Base-by-base conservation (phyloP, 2,888 invertebrate species). In the Ptilodon capucinus region DNA sequence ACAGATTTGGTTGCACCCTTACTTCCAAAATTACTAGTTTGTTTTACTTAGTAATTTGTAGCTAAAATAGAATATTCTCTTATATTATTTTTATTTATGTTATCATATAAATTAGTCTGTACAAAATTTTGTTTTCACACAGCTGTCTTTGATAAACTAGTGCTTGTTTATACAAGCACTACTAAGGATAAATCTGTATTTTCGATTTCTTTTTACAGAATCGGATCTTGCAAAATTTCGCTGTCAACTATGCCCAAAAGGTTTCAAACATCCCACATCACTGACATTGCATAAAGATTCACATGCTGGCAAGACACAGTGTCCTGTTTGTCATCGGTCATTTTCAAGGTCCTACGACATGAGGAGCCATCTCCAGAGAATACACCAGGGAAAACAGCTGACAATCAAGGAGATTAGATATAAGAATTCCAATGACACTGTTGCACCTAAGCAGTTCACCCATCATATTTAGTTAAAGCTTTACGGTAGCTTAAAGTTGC, bases 311-410 rank as follows among this genome's bases (percentile, higher is more conserved):
- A 93, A 93, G 76, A 93, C 93, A 17, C 92, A 92, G 65, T 93
- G 93, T 63, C 93, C 93, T 8, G 92, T 93, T 43, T 93, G 93
- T 63, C 92, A 91, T 57, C 85, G 93, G 56, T 92, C 92, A 51
- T 93, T 93, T 73, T 93, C 93, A 60, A 81, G 93, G 51, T 93
- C 92, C 53, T 93, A 93, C 67, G 93, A 93, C 59, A 93, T 93
- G 93, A 83, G 92, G 58, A 91, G 92, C 61, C 93, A 93, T 59
- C 74, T 93, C 32, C 89, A 92, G 74, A 86, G 92, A 74, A 92
- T 93, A 80, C 93, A 93, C 70, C 92, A 92, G 74, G 92, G 90
- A 18, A 90, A 91, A 70, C 91, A 91, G 58, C 70, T 91, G 49
- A 91, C 91, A 39, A 91, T 91, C 44, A 91, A 91, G 66, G 91